phyloP scores from a whole-genome alignment of 2,113 vertebrate genomes.

The Addax nasomaculatus region DNA sequence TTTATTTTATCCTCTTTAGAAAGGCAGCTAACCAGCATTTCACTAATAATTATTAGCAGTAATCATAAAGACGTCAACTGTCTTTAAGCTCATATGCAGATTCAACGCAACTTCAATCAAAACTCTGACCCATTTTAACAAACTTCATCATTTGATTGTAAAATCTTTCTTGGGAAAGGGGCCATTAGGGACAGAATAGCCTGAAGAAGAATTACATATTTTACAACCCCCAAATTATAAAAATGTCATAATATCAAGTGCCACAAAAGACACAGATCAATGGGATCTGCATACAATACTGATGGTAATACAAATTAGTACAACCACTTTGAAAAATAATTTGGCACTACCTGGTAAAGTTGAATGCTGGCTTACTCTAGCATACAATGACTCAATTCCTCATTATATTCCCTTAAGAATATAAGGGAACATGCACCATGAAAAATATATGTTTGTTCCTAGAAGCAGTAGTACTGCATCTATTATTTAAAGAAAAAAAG shows the following conservation, averaged over 20 bases:
- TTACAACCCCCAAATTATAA: slow-evolving; percentile 3
- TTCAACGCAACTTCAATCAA: not conserved
- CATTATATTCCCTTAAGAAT: not conserved
- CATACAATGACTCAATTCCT: not conserved
- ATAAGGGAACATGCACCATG: not conserved
- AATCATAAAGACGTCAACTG: not conserved
- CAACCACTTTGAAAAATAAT: not conserved
- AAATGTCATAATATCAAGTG: not conserved
- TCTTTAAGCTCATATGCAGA: not conserved
- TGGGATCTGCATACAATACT: not conserved
- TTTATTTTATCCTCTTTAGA: not conserved
- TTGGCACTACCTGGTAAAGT: not conserved
- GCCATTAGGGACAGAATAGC: not conserved
- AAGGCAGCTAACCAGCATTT: slow-evolving; percentile 1
- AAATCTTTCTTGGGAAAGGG: not conserved
- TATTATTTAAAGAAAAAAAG: not conserved
- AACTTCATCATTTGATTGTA: not conserved
- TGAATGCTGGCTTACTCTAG: not conserved
- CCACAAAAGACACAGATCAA: not conserved
- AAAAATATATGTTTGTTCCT: not conserved
- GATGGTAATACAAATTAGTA: not conserved
- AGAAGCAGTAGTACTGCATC: not conserved
- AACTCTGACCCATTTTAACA: not conserved
- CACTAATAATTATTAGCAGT: not conserved
- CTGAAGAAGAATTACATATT: not conserved